Evolutionary conservation across 2,797 vertebrate genomes (phyloP).

Genomic region (Scomberomorus guttatus): DNA sequence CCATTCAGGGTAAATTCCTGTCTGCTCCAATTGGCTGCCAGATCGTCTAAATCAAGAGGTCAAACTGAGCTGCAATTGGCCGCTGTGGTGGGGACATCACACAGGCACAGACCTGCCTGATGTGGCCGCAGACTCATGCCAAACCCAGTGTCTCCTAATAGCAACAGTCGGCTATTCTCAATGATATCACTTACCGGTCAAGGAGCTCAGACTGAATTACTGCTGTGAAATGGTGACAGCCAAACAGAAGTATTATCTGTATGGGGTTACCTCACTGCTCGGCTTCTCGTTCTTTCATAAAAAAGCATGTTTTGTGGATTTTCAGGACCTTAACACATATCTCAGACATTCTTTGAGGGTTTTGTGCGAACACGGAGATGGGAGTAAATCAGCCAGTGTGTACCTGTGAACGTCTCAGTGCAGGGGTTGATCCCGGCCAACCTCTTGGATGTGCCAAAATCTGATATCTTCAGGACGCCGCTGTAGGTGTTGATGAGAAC

Average conservation of each 20-base stretch:
- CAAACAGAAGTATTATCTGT: constrained; percentile 9
- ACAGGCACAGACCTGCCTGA: constrained; percentile 7
- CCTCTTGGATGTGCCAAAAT: constrained; percentile 98
- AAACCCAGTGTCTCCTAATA: constrained; percentile 42
- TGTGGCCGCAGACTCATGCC: constrained; percentile 40
- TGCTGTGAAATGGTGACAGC: constrained; percentile 19
- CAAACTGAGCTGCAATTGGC: constrained; percentile 48
- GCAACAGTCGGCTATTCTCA: constrained; percentile 39
- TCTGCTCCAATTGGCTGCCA: constrained; percentile 58
- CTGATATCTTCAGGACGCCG: constrained; percentile 98
- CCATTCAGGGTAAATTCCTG: constrained; percentile 59
- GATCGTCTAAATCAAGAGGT: constrained; percentile 36
- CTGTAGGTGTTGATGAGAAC: constrained; percentile 99
- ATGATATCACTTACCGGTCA: constrained; percentile 17
- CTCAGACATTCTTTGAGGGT: neutral
- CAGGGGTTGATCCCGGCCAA: constrained; percentile 98
- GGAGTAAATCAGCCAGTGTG: constrained; percentile 17
- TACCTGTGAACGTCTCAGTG: constrained; percentile 99
- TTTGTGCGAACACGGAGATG: neutral
- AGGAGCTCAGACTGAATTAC: constrained; percentile 17
- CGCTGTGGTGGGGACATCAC: constrained; percentile 24
- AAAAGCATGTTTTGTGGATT: neutral
- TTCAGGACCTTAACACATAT: neutral
- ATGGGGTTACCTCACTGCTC: neutral
- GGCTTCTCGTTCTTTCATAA: neutral